Conservation (phyloP, 35 echinoderm and acorn worm species). For the Anneissia japonica region DNA sequence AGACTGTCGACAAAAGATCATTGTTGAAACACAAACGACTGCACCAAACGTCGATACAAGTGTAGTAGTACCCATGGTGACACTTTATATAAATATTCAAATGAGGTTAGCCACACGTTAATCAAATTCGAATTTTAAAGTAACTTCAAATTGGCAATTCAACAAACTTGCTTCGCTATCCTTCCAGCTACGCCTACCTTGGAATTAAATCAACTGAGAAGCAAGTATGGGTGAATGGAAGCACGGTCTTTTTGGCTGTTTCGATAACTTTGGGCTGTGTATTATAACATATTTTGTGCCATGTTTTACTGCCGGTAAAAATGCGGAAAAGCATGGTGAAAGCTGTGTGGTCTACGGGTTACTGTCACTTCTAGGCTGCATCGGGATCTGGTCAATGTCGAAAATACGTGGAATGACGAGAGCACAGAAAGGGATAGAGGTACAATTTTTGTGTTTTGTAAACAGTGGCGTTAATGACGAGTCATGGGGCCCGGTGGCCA, state of each 20-base stretch:
- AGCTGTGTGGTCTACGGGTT: constrained; percentile 49
- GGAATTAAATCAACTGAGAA: background rate
- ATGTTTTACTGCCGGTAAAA: constrained; percentile 63
- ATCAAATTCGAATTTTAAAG: background rate
- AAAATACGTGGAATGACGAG: constrained; percentile 59
- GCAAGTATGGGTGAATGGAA: constrained; percentile 60
- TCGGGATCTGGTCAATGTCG: constrained; percentile 64
- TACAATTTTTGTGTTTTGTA: constrained; percentile 1
- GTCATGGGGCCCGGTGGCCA: too few relatives aligned
- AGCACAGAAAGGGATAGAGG: constrained; percentile 62
- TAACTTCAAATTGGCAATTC: background rate
- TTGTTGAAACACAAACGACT: too few relatives aligned
- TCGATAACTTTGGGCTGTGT: constrained; percentile 65
- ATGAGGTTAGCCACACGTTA: background rate
- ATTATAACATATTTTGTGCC: constrained; percentile 66
- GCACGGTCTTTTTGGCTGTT: constrained; percentile 70
- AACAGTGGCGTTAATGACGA: too few relatives aligned
- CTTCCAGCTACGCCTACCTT: background rate
- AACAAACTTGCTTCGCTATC: background rate
- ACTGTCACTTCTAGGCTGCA: constrained; percentile 48
- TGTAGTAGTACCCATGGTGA: background rate
- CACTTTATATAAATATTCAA: background rate
- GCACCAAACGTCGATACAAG: background rate
- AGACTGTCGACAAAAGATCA: too few relatives aligned
- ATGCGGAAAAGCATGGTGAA: constrained; percentile 58